phyloP scores from a whole-genome alignment of 2,797 vertebrate species.

The Lateolabrax maculatus region DNA sequence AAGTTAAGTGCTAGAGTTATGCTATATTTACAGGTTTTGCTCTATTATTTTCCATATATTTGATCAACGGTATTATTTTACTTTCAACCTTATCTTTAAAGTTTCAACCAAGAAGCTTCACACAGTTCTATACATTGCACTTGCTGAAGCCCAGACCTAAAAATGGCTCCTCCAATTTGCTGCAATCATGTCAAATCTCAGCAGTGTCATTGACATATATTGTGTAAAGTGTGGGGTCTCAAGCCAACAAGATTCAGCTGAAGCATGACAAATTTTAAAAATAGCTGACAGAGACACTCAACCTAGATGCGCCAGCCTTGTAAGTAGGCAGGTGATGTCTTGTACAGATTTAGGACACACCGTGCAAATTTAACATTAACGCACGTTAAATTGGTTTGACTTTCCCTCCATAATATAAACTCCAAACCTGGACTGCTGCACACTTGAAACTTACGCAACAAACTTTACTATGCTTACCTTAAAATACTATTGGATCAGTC shows the following conservation, averaged over 20 bases:
- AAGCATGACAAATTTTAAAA: conserved; percentile 66
- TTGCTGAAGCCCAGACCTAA: background rate
- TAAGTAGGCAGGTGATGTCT: conserved; percentile 66
- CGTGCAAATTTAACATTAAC: conserved; percentile 54
- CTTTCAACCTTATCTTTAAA: background rate
- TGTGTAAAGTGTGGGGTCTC: conserved; percentile 33
- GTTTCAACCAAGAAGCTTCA: background rate
- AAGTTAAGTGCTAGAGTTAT: background rate
- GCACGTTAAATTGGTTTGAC: conserved; percentile 59
- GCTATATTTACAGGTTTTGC: background rate
- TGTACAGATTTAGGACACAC: conserved; percentile 63
- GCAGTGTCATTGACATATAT: conserved; percentile 37
- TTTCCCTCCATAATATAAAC: conserved; percentile 11
- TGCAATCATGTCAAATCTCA: conserved; percentile 43
- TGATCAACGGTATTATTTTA: background rate
- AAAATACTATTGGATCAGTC: conserved; percentile 5
- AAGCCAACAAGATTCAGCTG: conserved; percentile 51
- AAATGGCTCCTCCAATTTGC: conserved; percentile 26
- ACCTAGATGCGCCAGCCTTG: conserved; percentile 60
- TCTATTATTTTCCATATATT: background rate
- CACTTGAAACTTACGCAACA: conserved; percentile 20
- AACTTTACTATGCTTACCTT: conserved; percentile 22
- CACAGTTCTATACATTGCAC: background rate
- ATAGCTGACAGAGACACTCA: conserved; percentile 75
- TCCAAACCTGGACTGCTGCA: background rate